A percentile compares a stretch with the other conserved stretches of the same genome.
phyloP scores from a whole-genome alignment of 2,113 vertebrate species.

The Tychaedon coryphoeus region DNA sequence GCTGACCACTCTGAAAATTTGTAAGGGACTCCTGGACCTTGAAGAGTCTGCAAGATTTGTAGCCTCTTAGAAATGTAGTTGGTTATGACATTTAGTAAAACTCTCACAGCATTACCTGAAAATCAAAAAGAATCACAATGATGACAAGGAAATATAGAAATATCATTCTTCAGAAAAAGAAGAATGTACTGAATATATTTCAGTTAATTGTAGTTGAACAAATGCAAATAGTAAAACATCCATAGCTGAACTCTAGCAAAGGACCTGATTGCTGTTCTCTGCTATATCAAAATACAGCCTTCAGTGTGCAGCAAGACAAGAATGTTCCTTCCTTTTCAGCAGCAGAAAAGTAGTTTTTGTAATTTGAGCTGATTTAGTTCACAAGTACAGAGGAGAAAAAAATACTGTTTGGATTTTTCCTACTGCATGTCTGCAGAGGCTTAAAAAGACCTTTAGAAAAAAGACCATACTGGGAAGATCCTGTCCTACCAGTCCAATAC shows the following conservation, averaged over 20 bases:
- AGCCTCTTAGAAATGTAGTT: not conserved
- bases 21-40: not conserved
- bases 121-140: not conserved
- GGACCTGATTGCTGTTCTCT: not conserved
- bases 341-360: not conserved
- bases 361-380: not conserved
- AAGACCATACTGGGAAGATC: not conserved
- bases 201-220: not conserved
- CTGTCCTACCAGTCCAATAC: accelerated
- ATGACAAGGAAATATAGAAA: not conserved
- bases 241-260: not conserved
- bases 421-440: not conserved
- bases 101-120: not conserved
- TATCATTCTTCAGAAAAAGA: not conserved
- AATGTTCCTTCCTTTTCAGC: not conserved
- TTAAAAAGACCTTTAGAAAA: not conserved
- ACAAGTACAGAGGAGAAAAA: accelerated
- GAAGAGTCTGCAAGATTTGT: not conserved
- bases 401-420: not conserved
- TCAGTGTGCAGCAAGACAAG: not conserved
- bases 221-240: not conserved
- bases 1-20: not conserved
- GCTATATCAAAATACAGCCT: not conserved
- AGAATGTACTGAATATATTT: not conserved
- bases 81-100: not conserved